Percentiles rank a stretch among this genome's conserved stretches.
These are phyloP conservation scores for Hiodon tergisus DNA, from an alignment of 2,113 vertebrate genomes.

Conservation along the genomic window DNA sequence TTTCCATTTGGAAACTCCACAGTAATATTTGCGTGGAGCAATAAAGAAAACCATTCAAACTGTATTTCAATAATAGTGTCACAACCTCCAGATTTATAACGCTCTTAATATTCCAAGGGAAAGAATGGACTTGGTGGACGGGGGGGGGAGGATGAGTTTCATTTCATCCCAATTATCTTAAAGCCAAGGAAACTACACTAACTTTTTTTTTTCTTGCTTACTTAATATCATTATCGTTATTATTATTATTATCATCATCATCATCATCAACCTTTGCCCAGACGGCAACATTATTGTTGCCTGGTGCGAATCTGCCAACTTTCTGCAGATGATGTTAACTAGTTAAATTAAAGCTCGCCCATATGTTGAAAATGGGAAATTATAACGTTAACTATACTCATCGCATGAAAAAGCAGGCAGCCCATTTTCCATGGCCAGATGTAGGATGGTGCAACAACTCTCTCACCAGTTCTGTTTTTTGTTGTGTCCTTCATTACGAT, in stretches of 20 bases:
- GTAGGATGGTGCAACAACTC: too few species aligned
- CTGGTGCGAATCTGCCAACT: neutral
- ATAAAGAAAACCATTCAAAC: conserved; percentile 33
- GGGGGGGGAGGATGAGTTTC: conserved; percentile 27
- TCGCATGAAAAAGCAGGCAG: neutral
- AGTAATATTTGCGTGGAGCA: conserved; percentile 31
- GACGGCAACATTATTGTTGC: neutral
- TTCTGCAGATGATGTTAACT: neutral
- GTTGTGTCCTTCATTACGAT: too few species aligned
- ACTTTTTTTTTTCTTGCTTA: conserved; percentile 29
- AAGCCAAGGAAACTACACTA: conserved; percentile 46
- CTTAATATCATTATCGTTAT: neutral
- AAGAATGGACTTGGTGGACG: conserved; percentile 23
- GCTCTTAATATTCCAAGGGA: conserved; percentile 44
- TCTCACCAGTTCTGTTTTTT: too few species aligned
- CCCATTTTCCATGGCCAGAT: too few species aligned
- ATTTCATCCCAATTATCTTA: conserved; percentile 61
- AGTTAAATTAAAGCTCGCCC: neutral
- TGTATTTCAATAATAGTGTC: conserved; percentile 49
- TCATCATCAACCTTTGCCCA: conserved; percentile 2
- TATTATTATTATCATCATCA: neutral
- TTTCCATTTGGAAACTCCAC: conserved; percentile 4
- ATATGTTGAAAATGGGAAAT: neutral
- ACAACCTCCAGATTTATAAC: conserved; percentile 51
- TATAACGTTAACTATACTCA: neutral